phyloP scores from a whole-genome alignment of 2,797 vertebrate genomes.

The Fistularia commersonii region DNA sequence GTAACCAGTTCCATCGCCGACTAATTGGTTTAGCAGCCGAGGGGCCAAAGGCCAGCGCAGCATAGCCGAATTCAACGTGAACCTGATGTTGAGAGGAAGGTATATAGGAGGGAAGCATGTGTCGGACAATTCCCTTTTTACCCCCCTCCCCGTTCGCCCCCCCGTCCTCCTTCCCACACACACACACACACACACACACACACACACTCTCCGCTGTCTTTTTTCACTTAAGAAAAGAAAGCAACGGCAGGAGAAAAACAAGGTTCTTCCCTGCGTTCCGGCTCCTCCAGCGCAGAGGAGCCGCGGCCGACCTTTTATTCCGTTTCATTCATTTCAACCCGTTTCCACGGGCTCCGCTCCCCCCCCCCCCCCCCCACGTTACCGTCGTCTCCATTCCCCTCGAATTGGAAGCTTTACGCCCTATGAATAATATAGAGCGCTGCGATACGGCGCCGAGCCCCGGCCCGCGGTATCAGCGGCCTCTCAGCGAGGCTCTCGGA shows the following conservation, averaged over 20 bases:
- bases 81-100: slow-evolving; percentile 77
- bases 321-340: slow-evolving; percentile 61
- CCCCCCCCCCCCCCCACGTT: too few relatives aligned
- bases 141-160: not conserved
- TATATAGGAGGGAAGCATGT: slow-evolving; percentile 64
- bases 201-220: slow-evolving; percentile 18
- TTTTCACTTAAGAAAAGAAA: slow-evolving; percentile 50
- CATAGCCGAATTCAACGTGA: slow-evolving; percentile 77
- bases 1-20: slow-evolving; percentile 73
- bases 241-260: slow-evolving; percentile 39
- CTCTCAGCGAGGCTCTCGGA: slow-evolving; percentile 55
- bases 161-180: slow-evolving; percentile 15
- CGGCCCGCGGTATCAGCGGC: slow-evolving; percentile 60
- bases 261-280: slow-evolving; percentile 39
- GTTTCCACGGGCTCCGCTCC: slow-evolving; percentile 58
- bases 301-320: slow-evolving; percentile 55
- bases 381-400: slow-evolving; percentile 68
- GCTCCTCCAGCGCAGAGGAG: slow-evolving; percentile 20
- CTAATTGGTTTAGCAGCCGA: slow-evolving; percentile 82
- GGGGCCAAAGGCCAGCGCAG: slow-evolving; percentile 75
- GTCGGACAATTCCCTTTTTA: slow-evolving; percentile 57
- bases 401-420: slow-evolving; percentile 66
- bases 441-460: slow-evolving; percentile 55
- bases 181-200: slow-evolving; percentile 11
- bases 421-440: slow-evolving; percentile 62